phyloP scores from a whole-genome alignment of 2,888 invertebrate species.

The Drosophila picticornis region DNA sequence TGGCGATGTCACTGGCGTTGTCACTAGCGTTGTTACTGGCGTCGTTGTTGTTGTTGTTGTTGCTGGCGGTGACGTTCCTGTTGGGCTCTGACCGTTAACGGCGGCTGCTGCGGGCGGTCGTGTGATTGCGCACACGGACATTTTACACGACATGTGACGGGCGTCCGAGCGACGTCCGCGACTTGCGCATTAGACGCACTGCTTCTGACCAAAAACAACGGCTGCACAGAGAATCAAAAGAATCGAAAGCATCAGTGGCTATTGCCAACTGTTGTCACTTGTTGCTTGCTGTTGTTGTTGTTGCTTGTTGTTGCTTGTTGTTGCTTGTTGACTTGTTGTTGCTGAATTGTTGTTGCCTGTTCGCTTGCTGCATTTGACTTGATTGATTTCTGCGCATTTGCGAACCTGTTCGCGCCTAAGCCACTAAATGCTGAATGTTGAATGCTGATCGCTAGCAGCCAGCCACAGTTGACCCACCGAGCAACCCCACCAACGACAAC shows the following conservation, averaged over 20 bases:
- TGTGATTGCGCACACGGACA: slow-evolving; percentile 84
- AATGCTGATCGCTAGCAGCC: background rate
- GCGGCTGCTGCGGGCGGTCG: slow-evolving; percentile 55
- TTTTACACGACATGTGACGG: slow-evolving; percentile 75
- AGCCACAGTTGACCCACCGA: slow-evolving; percentile 32
- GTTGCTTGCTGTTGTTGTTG: slow-evolving; percentile 11
- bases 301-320: slow-evolving; percentile 13
- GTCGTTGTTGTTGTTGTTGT: slow-evolving; percentile 8
- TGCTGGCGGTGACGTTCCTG: slow-evolving; percentile 8
- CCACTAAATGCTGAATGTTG: slow-evolving; percentile 2
- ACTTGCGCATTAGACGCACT: slow-evolving; percentile 51
- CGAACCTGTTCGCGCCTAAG: slow-evolving; percentile 62
- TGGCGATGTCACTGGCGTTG: slow-evolving; percentile 21
- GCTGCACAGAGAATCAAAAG: background rate
- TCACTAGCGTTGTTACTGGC: slow-evolving; percentile 4
- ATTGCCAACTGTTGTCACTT: slow-evolving; percentile 6
- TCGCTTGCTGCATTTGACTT: slow-evolving; percentile 23
- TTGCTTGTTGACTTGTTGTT: slow-evolving; percentile 12
- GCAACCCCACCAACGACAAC: slow-evolving; percentile 7
- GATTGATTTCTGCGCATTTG: slow-evolving; percentile 59
- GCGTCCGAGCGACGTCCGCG: slow-evolving; percentile 29
- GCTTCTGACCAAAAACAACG: slow-evolving; percentile 10
- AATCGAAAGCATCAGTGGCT: slow-evolving; percentile 8
- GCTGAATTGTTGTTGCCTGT: slow-evolving; percentile 11
- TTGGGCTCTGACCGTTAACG: slow-evolving; percentile 20